Base-by-base conservation (phyloP, 2,797 vertebrate species). In the Luscinia luscinia region DNA sequence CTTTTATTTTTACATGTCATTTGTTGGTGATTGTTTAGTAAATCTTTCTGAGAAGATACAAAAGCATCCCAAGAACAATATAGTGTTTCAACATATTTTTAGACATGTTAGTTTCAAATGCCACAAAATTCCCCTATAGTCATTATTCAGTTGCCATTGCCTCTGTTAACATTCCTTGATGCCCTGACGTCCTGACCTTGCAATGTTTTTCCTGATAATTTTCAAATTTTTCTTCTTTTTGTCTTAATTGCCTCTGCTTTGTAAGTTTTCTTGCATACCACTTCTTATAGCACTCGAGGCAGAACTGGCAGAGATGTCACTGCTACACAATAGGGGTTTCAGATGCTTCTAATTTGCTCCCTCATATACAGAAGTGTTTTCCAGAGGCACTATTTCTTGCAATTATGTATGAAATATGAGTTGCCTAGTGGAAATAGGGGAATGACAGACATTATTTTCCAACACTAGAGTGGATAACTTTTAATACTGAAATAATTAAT, bases 331-430 rank as follows among this genome's bases (percentile, higher is more conserved):
- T 28, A 83, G 73, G 69, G 58, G 54, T 78, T 95, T 95, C 89
- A 88, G 54, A 62, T 72, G 51, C 49, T 51, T 84, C 69, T 93
- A 85, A 93, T 94, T 94, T 95, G 30, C 32, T 93, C 58, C 23
- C 40, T 81, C n/a, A 34, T 75, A 63, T 34, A 75, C 19, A 48
- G 57, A 91, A 93, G n/a, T 81, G n/a, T 62, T 94, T 94, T 96
- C 87, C 79, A 95, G 82, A 86, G 82, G 83, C 82, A 62, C 10
- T 67, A 34, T 78, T 86, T 94, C 73, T 72, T 46, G 11, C 32
- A n/a, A 78, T 84, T 84, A 84, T 84, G 36, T 59, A 75, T 30
- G 89, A 94, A 93, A 91, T 78, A 62, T 5, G 10, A 48, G 23
- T 66, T 82, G 24, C 45, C 24, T 75, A 72, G 36, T 36, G 9